A percentile compares a stretch with the other conserved stretches of the same genome.
phyloP scores from a whole-genome alignment of 1,140 invertebrate genomes.

The Ostrea edulis region DNA sequence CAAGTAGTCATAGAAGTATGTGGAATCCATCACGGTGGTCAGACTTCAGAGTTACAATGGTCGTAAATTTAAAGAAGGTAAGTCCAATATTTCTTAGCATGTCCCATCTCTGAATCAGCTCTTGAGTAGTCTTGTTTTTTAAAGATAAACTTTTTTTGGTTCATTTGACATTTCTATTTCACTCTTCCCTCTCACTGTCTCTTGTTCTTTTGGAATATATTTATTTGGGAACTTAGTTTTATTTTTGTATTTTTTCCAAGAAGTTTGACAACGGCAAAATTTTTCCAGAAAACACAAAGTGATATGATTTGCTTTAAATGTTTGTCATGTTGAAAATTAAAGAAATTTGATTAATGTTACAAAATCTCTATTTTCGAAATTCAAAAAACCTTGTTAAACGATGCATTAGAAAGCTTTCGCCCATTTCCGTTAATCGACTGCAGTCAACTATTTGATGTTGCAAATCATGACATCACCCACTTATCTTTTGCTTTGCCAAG shows the following conservation, averaged over 20 bases:
- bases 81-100: background rate
- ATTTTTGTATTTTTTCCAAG: background rate
- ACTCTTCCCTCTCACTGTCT: background rate
- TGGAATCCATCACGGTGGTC: conserved; percentile 19
- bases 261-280: background rate
- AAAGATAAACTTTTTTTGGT: background rate
- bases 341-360: no score
- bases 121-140: background rate
- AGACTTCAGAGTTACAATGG: background rate
- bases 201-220: background rate
- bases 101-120: background rate
- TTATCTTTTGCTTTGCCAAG: background rate
- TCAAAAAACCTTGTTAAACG: no score
- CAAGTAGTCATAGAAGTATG: conserved; percentile 8
- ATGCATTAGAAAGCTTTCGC: background rate
- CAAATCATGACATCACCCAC: background rate
- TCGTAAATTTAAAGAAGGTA: background rate
- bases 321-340: background rate
- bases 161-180: background rate
- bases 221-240: background rate
- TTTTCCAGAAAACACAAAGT: no score
- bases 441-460: conserved; percentile 5
- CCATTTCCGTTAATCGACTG: conserved; percentile 2
- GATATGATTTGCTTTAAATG: background rate
- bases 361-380: no score